Conservation (phyloP, 2,113 vertebrate genomes). For the Muscicapa adusta region DNA sequence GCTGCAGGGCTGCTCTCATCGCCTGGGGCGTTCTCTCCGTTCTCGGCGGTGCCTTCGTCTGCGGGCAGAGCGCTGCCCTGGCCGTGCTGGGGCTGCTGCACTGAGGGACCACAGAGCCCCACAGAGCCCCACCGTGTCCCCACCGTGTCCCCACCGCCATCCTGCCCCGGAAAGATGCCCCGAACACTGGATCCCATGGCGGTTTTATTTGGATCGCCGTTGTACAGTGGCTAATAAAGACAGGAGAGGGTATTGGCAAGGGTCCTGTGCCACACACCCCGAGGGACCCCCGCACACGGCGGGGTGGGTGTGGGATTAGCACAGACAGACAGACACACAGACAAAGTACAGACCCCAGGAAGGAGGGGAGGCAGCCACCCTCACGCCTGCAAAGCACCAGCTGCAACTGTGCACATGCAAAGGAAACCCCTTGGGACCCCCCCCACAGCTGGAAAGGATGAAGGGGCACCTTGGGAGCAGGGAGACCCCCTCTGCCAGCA, state of each 20-base stretch:
- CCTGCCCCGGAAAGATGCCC: not conserved
- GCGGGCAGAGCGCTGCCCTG: slow-evolving; percentile 88
- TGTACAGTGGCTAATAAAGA: slow-evolving; percentile 36
- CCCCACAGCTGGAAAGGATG: not conserved
- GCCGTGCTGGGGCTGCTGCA: slow-evolving; percentile 78
- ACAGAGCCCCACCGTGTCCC: no score
- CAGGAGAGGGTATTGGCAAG: not conserved
- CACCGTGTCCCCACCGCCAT: accelerated
- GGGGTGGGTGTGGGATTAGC: not conserved
- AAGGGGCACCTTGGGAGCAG: not conserved
- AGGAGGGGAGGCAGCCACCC: not conserved
- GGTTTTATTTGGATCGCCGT: slow-evolving; percentile 31
- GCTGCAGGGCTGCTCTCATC: slow-evolving; percentile 73
- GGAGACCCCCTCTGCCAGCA: not conserved
- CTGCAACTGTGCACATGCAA: not conserved
- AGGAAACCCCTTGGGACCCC: not conserved
- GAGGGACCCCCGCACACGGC: not conserved
- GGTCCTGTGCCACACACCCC: not conserved
- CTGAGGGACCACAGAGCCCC: not conserved
- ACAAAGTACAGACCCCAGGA: not conserved
- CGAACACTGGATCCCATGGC: not conserved
- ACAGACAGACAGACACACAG: not conserved
- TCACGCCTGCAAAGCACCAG: not conserved
- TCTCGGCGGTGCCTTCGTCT: slow-evolving; percentile 86
- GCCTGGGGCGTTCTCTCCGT: slow-evolving; percentile 83